Percentiles rank a stretch among this genome's conserved stretches.
Evolutionary conservation across 2,888 invertebrate species (phyloP).

Genomic region (Salpingus planirostris): DNA sequence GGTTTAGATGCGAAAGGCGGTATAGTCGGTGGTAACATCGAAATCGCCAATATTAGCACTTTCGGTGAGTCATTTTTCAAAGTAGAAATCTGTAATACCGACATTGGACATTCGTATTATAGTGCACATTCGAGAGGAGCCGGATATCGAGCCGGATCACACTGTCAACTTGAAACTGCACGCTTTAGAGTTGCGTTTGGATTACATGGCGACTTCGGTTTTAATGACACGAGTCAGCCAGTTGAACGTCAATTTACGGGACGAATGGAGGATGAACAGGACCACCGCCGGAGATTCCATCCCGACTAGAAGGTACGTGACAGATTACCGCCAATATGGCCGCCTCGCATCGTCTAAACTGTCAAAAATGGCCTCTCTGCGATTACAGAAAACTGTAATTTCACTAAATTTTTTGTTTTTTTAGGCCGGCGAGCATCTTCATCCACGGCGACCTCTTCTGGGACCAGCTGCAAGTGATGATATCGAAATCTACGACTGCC

Average conservation of each 20-base stretch:
- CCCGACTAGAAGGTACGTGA: conserved; percentile 57
- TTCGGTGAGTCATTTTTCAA: conserved; percentile 52
- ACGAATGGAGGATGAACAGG: conserved; percentile 75
- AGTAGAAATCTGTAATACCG: too few relatives aligned
- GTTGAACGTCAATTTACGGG: conserved; percentile 69
- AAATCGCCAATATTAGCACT: conserved; percentile 80
- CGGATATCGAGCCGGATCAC: conserved; percentile 83
- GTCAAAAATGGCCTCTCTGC: too few relatives aligned
- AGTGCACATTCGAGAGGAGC: conserved; percentile 86
- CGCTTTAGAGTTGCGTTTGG: conserved; percentile 82
- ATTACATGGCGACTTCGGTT: conserved; percentile 98
- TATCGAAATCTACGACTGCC: conserved; percentile 93
- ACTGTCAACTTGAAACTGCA: conserved; percentile 71
- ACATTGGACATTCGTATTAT: too few relatives aligned
- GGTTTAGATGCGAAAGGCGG: conserved; percentile 94
- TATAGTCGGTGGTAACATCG: conserved; percentile 93
- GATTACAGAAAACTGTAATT: too few relatives aligned
- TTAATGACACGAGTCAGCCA: conserved; percentile 83
- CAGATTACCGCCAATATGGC: too few relatives aligned
- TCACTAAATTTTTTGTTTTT: too few relatives aligned
- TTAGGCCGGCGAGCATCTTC: conserved; percentile 83
- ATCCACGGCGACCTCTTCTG: conserved; percentile 88
- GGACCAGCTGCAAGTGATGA: conserved; percentile 95
- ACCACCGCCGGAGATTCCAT: conserved; percentile 42
- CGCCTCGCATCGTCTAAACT: too few relatives aligned